These are phyloP conservation scores for Oncopeltus fasciatus DNA, from an alignment of 1,140 invertebrate genomes.

Conservation along the genomic window DNA sequence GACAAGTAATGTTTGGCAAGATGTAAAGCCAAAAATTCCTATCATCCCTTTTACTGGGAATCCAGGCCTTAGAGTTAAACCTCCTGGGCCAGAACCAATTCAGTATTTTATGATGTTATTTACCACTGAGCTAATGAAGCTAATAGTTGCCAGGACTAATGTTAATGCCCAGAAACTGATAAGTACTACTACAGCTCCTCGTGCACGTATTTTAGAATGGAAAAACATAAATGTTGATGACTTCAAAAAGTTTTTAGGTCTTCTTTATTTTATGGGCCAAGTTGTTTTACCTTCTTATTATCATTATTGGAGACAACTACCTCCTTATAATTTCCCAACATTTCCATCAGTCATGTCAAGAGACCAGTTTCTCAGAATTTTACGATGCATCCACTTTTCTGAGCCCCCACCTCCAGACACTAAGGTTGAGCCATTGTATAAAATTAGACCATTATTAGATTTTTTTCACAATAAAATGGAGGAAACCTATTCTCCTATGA, in stretches of 20 bases:
- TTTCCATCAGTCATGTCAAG: background rate
- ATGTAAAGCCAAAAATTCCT: too few relatives aligned
- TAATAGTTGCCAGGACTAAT: background rate
- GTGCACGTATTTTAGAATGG: background rate
- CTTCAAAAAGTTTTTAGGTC: background rate
- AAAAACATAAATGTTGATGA: background rate
- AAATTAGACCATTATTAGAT: conserved; percentile 7
- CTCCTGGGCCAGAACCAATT: background rate
- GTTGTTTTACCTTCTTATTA: background rate
- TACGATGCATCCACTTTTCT: background rate
- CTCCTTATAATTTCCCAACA: background rate
- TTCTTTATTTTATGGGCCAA: background rate
- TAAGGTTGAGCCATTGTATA: conserved; percentile 1
- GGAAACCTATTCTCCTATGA: conserved; percentile 13
- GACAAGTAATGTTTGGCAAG: too few relatives aligned
- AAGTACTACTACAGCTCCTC: background rate
- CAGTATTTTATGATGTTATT: background rate
- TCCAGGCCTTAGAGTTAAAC: background rate
- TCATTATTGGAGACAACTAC: background rate
- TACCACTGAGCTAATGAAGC: background rate
- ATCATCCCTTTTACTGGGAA: background rate
- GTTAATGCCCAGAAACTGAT: background rate
- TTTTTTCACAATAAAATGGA: conserved; percentile 10
- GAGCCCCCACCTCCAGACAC: background rate
- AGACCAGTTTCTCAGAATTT: background rate